Evolutionary conservation across 2,888 invertebrate genomes (phyloP).

Genomic region (Philhelius pedissequus): DNA sequence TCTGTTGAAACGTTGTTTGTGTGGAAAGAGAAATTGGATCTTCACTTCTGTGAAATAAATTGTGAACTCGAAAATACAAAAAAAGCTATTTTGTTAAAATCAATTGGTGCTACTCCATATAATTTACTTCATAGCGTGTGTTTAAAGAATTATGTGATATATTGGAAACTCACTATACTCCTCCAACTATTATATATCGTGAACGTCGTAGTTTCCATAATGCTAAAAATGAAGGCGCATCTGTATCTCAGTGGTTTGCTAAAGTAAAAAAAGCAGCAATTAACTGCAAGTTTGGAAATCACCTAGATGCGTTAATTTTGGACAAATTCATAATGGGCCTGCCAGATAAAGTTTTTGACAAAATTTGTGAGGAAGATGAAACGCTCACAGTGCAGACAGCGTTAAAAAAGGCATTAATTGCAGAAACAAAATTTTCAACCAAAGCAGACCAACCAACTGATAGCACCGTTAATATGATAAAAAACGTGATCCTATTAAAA

Average conservation of each 20-base stretch:
- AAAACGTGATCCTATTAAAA: neutral
- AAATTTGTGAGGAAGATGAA: neutral
- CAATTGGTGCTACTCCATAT: conserved; percentile 24
- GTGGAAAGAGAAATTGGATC: conserved; percentile 30
- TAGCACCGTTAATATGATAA: neutral
- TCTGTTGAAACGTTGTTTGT: conserved; percentile 16
- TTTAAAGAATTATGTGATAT: conserved; percentile 29
- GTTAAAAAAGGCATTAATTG: neutral
- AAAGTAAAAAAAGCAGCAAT: neutral
- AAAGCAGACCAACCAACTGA: neutral
- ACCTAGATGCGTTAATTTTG: neutral
- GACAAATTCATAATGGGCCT: neutral
- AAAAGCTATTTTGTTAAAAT: conserved; percentile 35
- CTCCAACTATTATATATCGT: neutral
- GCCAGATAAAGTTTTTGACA: neutral
- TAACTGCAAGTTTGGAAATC: neutral
- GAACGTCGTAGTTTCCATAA: neutral
- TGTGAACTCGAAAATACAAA: conserved; percentile 25
- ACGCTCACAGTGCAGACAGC: neutral
- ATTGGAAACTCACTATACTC: conserved; percentile 19
- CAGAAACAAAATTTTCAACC: neutral
- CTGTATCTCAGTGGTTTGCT: neutral
- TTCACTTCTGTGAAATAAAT: conserved; percentile 6
- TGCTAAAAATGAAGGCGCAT: neutral
- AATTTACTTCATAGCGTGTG: conserved; percentile 29